Percentiles rank a stretch among this genome's conserved stretches.
Evolutionary conservation across 2,888 invertebrate genomes (phyloP).

Genomic region (Hipparchia semele): DNA sequence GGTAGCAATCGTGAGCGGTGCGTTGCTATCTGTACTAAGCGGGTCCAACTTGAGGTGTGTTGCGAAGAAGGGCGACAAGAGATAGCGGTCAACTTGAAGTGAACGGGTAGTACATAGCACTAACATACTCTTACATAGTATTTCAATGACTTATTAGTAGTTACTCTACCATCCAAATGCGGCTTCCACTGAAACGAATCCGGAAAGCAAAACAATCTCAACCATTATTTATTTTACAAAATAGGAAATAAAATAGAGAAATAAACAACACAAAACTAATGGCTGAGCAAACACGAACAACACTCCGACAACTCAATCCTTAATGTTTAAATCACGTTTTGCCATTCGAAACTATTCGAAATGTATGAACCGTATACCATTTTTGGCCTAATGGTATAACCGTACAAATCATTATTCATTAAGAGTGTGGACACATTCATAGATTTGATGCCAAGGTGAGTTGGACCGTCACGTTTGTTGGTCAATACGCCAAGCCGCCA

Average conservation of each 20-base stretch:
- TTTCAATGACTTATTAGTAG: too few species aligned
- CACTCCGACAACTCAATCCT: constrained; percentile 18
- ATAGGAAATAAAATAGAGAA: neutral
- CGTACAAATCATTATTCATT: constrained; percentile 40
- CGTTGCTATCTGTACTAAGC: too few species aligned
- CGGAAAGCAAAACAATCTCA: neutral
- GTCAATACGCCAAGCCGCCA: constrained; percentile 30
- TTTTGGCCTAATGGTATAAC: constrained; percentile 36
- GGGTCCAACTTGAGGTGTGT: too few species aligned
- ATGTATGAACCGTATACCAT: constrained; percentile 26
- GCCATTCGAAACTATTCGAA: constrained; percentile 27
- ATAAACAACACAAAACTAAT: constrained; percentile 17
- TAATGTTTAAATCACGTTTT: constrained; percentile 25
- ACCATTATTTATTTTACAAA: neutral
- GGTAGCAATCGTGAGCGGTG: too few species aligned
- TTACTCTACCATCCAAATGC: neutral
- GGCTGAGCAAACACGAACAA: constrained; percentile 4
- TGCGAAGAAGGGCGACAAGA: too few species aligned
- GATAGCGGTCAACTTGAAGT: too few species aligned
- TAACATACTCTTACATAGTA: neutral
- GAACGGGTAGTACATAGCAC: too few species aligned
- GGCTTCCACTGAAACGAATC: too few species aligned
- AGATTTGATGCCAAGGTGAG: constrained; percentile 47
- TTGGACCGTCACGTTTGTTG: constrained; percentile 36
- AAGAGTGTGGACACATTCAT: constrained; percentile 40